These are phyloP conservation scores for Blastomussa wellsi DNA, from an alignment of 92 coral and sea anemone genomes.

Conservation along the genomic window DNA sequence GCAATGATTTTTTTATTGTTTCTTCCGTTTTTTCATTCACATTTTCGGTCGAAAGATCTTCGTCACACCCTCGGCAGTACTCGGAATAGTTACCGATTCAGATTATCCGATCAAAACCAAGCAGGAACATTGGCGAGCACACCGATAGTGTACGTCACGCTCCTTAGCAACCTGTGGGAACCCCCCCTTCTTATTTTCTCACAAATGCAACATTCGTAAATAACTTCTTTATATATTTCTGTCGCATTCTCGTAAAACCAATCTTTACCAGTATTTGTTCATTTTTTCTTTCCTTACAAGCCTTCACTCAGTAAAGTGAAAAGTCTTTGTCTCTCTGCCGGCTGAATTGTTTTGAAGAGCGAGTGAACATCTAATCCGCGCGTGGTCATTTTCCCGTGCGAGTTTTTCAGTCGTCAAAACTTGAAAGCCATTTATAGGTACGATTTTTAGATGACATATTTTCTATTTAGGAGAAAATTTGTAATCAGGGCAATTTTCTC, in stretches of 20 bases:
- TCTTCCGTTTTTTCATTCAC: neutral
- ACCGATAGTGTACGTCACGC: neutral
- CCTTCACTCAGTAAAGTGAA: neutral
- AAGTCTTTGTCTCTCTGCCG: neutral
- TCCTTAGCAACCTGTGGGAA: neutral
- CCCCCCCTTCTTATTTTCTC: neutral
- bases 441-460: neutral
- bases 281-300: neutral
- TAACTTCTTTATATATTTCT: neutral
- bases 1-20: neutral
- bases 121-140: neutral
- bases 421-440: neutral
- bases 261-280: neutral
- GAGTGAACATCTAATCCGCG: neutral
- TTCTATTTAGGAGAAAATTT: neutral
- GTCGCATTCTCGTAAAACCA: neutral
- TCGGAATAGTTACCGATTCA: neutral
- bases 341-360: neutral
- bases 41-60: neutral
- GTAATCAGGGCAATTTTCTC: neutral
- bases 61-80: neutral
- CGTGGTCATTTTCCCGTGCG: neutral
- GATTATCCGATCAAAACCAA: neutral
- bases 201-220: neutral
- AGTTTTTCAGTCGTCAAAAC: neutral